These are phyloP conservation scores for Lochmaea capreae DNA, from an alignment of 2,888 invertebrate genomes.

Conservation along the genomic window DNA sequence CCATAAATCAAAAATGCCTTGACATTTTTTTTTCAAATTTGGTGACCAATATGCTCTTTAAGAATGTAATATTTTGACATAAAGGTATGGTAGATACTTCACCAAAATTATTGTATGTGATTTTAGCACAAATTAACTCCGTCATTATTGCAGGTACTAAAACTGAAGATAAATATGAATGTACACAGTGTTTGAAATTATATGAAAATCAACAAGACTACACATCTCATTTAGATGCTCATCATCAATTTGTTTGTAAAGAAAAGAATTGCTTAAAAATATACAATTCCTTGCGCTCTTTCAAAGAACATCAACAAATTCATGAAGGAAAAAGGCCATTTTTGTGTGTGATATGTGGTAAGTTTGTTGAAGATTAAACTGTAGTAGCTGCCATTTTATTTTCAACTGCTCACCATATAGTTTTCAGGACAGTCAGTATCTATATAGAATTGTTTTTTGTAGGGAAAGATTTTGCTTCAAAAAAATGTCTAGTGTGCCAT, in stretches of 20 bases:
- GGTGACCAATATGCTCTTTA: no score
- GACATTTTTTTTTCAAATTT: no score
- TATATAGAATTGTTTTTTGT: slow-evolving; percentile 25
- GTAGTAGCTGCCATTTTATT: no score
- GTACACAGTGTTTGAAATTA: slow-evolving; percentile 39
- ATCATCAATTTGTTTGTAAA: slow-evolving; percentile 43
- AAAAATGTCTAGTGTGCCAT: slow-evolving; percentile 56
- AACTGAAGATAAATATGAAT: slow-evolving; percentile 21
- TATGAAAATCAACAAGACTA: slow-evolving; percentile 36
- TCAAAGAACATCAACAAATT: slow-evolving; percentile 53
- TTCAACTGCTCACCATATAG: no score
- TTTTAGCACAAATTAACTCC: not conserved
- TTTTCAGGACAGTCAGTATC: slow-evolving; percentile 11
- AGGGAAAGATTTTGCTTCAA: slow-evolving; percentile 58
- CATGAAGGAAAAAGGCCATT: slow-evolving; percentile 54
- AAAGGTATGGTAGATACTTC: no score
- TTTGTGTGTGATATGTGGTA: slow-evolving; percentile 58
- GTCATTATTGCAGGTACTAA: not conserved
- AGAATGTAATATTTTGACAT: no score
- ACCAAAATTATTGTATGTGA: not conserved
- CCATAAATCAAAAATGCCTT: no score
- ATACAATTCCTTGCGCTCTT: slow-evolving; percentile 48
- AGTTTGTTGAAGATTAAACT: slow-evolving; percentile 6
- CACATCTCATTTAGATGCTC: slow-evolving; percentile 37
- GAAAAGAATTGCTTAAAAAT: slow-evolving; percentile 51